These are phyloP conservation scores for Drosophila parvula DNA, from an alignment of 1,140 invertebrate species.

Conservation along the genomic window DNA sequence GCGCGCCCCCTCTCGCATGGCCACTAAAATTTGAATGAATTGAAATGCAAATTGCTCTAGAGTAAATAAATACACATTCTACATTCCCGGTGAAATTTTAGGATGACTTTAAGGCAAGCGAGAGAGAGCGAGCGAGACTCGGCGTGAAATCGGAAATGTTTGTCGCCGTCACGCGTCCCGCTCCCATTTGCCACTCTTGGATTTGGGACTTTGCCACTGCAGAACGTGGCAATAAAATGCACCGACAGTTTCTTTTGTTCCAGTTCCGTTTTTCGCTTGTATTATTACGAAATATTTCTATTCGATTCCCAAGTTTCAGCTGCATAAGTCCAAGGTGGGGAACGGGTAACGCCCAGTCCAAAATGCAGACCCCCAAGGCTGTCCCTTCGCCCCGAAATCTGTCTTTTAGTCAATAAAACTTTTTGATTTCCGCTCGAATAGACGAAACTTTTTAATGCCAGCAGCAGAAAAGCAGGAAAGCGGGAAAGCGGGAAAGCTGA, in stretches of 20 bases:
- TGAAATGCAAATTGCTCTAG: constrained; percentile 62
- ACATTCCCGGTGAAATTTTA: constrained; percentile 49
- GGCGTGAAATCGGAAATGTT: constrained; percentile 77
- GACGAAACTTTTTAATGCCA: constrained; percentile 76
- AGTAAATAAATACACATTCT: constrained; percentile 57
- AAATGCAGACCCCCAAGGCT: constrained; percentile 1
- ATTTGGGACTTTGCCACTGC: constrained; percentile 7
- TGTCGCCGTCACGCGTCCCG: constrained; percentile 38
- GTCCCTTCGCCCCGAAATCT: constrained; percentile 28
- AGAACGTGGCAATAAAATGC: constrained; percentile 72
- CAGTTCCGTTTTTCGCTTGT: constrained; percentile 43
- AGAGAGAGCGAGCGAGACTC: constrained; percentile 17
- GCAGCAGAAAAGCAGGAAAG: constrained; percentile 27
- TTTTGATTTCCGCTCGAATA: constrained; percentile 79
- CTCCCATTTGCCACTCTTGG: neutral
- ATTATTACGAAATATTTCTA: constrained; percentile 60
- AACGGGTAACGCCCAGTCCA: neutral
- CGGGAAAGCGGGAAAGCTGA: constrained; percentile 6
- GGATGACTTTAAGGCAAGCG: constrained; percentile 37
- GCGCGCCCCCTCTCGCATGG: neutral
- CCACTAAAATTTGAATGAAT: constrained; percentile 67
- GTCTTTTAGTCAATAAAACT: constrained; percentile 76
- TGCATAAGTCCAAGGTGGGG: constrained; percentile 16
- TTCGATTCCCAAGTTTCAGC: constrained; percentile 64
- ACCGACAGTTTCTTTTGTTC: constrained; percentile 52